A percentile compares a stretch with the other conserved stretches of the same genome.
Evolutionary conservation across 2,888 invertebrate species (phyloP).

Genomic region (Cerceris ruficornis): DNA sequence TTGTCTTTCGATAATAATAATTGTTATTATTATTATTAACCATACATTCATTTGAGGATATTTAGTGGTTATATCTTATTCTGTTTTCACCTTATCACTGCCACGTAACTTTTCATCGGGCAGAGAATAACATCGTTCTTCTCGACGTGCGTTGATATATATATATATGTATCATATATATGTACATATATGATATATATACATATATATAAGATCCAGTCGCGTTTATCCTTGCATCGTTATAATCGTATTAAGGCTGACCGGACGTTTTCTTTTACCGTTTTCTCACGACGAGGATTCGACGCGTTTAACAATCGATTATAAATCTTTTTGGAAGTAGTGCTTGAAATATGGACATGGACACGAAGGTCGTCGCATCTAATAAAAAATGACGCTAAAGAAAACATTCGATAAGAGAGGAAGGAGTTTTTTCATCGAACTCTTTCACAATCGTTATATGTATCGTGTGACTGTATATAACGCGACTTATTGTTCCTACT

Average conservation of each 20-base stretch:
- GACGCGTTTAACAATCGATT: constrained; percentile 46
- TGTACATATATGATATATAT: constrained; percentile 35
- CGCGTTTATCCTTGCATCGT: constrained; percentile 39
- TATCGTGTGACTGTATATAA: no score
- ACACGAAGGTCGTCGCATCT: constrained; percentile 55
- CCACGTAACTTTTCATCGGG: not conserved
- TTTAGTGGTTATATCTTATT: constrained; percentile 46
- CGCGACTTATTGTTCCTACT: no score
- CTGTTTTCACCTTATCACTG: constrained; percentile 21
- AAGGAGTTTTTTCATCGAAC: no score
- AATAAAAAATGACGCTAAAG: constrained; percentile 27
- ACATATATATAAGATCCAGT: constrained; percentile 45
- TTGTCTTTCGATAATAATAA: constrained; percentile 58
- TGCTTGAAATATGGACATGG: constrained; percentile 50
- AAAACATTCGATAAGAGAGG: no score
- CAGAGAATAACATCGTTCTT: constrained; percentile 22
- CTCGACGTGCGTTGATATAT: no score
- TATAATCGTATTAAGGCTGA: constrained; percentile 51
- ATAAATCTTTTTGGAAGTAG: constrained; percentile 47
- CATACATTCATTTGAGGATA: constrained; percentile 62
- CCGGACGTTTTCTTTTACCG: constrained; percentile 46
- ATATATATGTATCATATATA: constrained; percentile 4
- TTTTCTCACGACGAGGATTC: constrained; percentile 42
- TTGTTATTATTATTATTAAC: constrained; percentile 58
- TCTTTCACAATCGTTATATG: no score